phyloP scores from a whole-genome alignment of 2,797 vertebrate species.

The Lycodopsis pacificus region DNA sequence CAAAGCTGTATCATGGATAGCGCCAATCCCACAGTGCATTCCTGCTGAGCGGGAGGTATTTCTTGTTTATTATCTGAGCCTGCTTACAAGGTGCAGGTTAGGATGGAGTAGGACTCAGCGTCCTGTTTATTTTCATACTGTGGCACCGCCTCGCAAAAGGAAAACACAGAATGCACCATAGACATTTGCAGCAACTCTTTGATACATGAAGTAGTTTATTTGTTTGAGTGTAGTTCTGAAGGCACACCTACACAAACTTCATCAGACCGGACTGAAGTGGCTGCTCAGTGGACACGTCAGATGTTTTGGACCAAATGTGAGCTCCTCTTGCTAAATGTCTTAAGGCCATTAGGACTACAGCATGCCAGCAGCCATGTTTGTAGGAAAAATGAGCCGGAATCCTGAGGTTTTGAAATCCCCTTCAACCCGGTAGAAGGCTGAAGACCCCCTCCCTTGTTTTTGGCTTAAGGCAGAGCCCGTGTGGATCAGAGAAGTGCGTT shows the following conservation, averaged over 20 bases:
- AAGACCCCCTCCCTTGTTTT: constrained; percentile 28
- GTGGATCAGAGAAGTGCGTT: constrained; percentile 39
- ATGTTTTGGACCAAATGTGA: constrained; percentile 48
- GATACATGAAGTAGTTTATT: constrained; percentile 59
- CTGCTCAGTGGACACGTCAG: constrained; percentile 45
- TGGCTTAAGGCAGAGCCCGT: constrained; percentile 36
- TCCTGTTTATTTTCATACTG: constrained; percentile 79
- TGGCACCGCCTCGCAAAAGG: constrained; percentile 70
- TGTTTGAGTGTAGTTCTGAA: constrained; percentile 51
- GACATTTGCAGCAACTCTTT: constrained; percentile 67
- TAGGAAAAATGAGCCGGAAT: constrained; percentile 44
- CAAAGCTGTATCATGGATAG: constrained; percentile 74
- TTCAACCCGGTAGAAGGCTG: constrained; percentile 26
- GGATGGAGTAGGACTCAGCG: constrained; percentile 67
- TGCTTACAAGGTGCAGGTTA: constrained; percentile 79
- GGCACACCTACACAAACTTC: constrained; percentile 59
- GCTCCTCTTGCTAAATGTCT: constrained; percentile 39
- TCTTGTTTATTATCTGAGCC: constrained; percentile 83
- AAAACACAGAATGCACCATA: constrained; percentile 75
- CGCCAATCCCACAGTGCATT: constrained; percentile 78
- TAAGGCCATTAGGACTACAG: constrained; percentile 14
- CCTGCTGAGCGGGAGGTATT: constrained; percentile 81
- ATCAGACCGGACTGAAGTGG: constrained; percentile 27
- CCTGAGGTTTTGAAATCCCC: constrained; percentile 49
- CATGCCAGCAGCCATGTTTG: constrained; percentile 47